Base-by-base conservation (phyloP, 1,140 invertebrate genomes). In the Harpegnathos saltator region DNA sequence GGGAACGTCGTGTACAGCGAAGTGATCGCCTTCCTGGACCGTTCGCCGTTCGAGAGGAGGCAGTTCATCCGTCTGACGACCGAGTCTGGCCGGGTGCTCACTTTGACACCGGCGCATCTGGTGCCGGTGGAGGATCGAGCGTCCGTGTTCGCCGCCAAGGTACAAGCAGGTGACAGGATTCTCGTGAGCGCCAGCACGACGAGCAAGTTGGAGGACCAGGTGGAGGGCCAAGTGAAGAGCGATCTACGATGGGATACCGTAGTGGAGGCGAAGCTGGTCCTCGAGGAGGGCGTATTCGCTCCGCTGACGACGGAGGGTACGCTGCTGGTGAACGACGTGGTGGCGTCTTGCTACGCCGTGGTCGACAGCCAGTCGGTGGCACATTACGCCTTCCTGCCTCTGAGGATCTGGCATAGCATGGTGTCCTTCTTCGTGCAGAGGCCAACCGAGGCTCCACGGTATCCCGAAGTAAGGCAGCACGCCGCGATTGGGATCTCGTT, bases 331-430 rank as follows among this genome's bases (percentile, higher is more conserved):
- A 97, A 99, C 92, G 97, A 97, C 82, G 96, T 99, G 3, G 95
- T 98, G 0, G 97, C 98, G 1, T 99, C 98, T 0, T 99, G 99
- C 92, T 99, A 99, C 94, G 99, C 99, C 0, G 94, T 98, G 12
- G 95, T 99, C 17, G 95, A 97, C 91, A 98, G 97, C 93, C 98
- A 99, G 87, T 92, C 93, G 11, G 83, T 99, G 63, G 98, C 98
- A 5, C 98, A 99, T 91, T 95, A 95, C 90, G 96, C 97, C 0
- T 97, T 99, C 92, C 94, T 96, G 5, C 98, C 98, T 0, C 93
- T 98, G 68, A 95, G 98, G 61, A 78, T 97, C 0, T 94, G 95
- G 85, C 93, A 92, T 65, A 95, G 94, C 83, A 78, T 95, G 22
- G 92, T 94, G 84, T 86, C 93, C 17, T 85, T 84, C 50, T 85